Evolutionary conservation across 2,888 invertebrate genomes (phyloP).

Genomic region (Hypolimnas misippus): DNA sequence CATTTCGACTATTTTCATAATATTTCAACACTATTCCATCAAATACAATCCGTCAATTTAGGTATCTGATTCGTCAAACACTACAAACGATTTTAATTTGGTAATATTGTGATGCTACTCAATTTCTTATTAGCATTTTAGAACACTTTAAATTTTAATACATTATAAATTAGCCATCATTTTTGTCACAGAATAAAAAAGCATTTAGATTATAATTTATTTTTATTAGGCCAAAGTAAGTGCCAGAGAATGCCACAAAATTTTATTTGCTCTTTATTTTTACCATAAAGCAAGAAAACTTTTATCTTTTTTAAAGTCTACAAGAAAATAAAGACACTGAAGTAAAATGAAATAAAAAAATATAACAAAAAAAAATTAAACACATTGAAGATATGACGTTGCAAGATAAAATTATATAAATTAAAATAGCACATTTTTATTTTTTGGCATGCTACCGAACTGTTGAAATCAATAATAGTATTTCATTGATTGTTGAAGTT

Average conservation of each 20-base stretch:
- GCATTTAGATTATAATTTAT: neutral
- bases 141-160: neutral
- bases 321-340: constrained; percentile 6
- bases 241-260: neutral
- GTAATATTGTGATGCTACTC: constrained; percentile 3
- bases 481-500: constrained; percentile 26
- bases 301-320: neutral
- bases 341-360: neutral
- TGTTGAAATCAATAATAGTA: constrained; percentile 5
- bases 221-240: constrained; percentile 16
- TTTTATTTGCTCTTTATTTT: neutral
- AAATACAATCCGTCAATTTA: constrained; percentile 15
- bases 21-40: constrained; percentile 15
- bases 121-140: constrained; percentile 4
- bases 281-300: neutral
- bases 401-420: neutral
- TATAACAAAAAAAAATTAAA: neutral
- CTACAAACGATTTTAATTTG: constrained; percentile 4
- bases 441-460: constrained; percentile 11
- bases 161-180: neutral
- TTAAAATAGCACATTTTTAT: constrained; percentile 13
- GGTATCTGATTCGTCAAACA: constrained; percentile 16
- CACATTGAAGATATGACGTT: neutral
- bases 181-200: constrained; percentile 23
- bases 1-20: constrained; percentile 17